Evolutionary conservation across 2,113 vertebrate genomes (phyloP).

Genomic region (Heterotis niloticus): DNA sequence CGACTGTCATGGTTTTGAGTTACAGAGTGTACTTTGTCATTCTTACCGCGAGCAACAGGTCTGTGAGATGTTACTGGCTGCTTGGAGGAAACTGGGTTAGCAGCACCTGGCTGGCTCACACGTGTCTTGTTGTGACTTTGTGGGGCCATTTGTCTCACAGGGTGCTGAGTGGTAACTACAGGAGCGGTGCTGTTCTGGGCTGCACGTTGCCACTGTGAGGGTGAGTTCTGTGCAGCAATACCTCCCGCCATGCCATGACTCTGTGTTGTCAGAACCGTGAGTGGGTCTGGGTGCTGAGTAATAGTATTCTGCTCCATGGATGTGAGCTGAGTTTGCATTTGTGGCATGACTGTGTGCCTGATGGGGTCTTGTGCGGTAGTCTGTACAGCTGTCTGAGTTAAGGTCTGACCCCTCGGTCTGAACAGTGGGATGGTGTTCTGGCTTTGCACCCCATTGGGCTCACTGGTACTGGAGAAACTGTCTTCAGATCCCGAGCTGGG

Average conservation of each 20-base stretch:
- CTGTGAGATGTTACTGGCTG: not conserved
- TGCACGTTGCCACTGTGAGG: not conserved
- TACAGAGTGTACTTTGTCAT: not conserved
- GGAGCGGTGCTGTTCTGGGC: not conserved
- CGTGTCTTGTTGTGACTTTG: not conserved
- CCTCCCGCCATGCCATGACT: constrained; percentile 25
- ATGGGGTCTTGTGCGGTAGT: too few species aligned
- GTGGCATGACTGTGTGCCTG: too few species aligned
- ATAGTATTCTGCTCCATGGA: too few species aligned
- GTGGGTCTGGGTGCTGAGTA: not conserved
- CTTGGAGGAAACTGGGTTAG: constrained; percentile 39
- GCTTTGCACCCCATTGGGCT: not conserved
- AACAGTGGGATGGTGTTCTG: too few species aligned
- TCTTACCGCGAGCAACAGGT: not conserved
- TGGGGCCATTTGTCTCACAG: not conserved
- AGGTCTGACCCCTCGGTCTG: too few species aligned
- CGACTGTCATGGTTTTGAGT: not conserved
- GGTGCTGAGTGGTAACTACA: not conserved
- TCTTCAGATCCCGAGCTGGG: not conserved
- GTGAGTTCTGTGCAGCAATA: not conserved
- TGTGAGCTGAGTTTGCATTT: too few species aligned
- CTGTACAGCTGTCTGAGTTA: too few species aligned
- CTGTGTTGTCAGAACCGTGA: constrained; percentile 32
- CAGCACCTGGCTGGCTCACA: constrained; percentile 27
- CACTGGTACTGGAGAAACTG: not conserved